Evolutionary conservation across 1,140 invertebrate species (phyloP).

Genomic region (Mizuhopecten yessoensis): DNA sequence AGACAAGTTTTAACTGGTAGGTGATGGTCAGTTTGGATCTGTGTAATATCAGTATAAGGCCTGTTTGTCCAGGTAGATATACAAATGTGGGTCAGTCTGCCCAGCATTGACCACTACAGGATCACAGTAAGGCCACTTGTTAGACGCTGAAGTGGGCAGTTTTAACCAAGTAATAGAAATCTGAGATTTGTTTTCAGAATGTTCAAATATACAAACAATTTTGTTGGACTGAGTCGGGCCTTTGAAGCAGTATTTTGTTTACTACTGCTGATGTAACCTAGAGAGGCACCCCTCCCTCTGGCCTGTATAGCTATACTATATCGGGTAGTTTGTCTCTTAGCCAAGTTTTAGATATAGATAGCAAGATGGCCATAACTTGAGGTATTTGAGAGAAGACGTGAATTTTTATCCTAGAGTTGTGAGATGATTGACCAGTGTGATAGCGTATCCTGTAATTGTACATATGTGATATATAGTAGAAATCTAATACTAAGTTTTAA

Average conservation of each 20-base stretch:
- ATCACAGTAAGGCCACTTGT: conserved; percentile 11
- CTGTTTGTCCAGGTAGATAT: conserved; percentile 17
- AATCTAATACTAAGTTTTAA: too few relatives aligned
- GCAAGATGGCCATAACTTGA: neutral
- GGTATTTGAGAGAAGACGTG: neutral
- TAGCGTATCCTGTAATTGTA: too few relatives aligned
- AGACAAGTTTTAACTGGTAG: neutral
- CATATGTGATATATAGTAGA: too few relatives aligned
- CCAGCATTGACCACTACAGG: conserved; percentile 23
- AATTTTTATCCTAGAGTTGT: neutral
- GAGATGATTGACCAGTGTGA: too few relatives aligned
- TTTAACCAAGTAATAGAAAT: conserved; percentile 29
- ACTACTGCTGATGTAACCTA: neutral
- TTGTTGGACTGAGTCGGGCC: conserved; percentile 10
- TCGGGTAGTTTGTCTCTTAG: neutral
- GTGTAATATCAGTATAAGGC: neutral
- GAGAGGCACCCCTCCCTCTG: neutral
- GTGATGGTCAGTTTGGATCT: neutral
- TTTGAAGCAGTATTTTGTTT: conserved; percentile 17
- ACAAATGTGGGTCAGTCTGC: conserved; percentile 1
- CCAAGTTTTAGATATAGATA: neutral
- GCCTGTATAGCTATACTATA: neutral
- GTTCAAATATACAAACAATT: conserved; percentile 36
- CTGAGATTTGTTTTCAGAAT: conserved; percentile 39
- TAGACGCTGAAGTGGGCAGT: neutral